Evolutionary conservation across 1,140 invertebrate genomes (phyloP).

Genomic region (Fopius arisanus): DNA sequence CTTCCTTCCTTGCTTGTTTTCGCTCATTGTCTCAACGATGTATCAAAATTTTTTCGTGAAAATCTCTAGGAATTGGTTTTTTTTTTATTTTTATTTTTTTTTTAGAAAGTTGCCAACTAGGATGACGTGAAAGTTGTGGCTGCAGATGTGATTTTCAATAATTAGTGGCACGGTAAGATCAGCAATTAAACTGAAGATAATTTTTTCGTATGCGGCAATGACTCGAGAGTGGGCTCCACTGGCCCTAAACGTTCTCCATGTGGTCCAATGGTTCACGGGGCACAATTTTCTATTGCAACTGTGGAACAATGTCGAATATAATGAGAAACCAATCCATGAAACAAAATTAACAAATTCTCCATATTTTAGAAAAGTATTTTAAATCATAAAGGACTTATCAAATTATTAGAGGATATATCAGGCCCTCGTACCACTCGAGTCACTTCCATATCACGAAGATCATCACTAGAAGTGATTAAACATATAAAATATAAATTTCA

Average conservation of each 20-base stretch:
- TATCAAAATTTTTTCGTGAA: neutral
- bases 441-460: neutral
- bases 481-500: too few species aligned
- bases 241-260: slow-evolving; percentile 41
- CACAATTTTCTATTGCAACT: slow-evolving; percentile 56
- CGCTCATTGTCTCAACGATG: neutral
- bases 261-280: slow-evolving; percentile 62
- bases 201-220: neutral
- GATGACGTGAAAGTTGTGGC: slow-evolving; percentile 1
- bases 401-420: slow-evolving; percentile 33
- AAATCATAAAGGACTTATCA: slow-evolving; percentile 45
- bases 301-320: slow-evolving; percentile 27
- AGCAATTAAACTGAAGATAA: neutral
- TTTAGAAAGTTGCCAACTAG: neutral
- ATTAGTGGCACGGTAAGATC: neutral
- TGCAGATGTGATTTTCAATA: neutral
- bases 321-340: slow-evolving; percentile 19
- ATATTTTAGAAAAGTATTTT: slow-evolving; percentile 56
- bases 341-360: slow-evolving; percentile 42
- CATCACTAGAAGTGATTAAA: too few species aligned
- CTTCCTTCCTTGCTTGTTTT: slow-evolving; percentile 22
- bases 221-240: slow-evolving; percentile 22
- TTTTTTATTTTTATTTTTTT: too few species aligned
- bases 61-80: too few species aligned
- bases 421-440: slow-evolving; percentile 26